A percentile compares a stretch with the other conserved stretches of the same genome.
phyloP scores from a whole-genome alignment of 2,888 invertebrate genomes.

The Nemotelus nigrinus region DNA sequence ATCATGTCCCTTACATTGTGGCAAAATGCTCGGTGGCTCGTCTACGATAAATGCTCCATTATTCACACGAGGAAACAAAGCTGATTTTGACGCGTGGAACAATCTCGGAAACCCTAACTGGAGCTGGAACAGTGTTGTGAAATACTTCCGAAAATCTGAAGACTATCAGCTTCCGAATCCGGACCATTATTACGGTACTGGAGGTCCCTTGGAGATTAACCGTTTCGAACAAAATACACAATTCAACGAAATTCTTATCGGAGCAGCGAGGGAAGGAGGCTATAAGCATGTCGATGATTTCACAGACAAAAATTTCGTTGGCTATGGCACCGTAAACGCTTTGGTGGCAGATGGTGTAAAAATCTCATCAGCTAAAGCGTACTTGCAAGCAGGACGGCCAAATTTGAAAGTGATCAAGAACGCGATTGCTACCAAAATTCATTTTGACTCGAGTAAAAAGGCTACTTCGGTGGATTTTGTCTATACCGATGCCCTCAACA shows the following conservation, averaged over 20 bases:
- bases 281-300: constrained; percentile 70
- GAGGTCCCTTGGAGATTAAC: constrained; percentile 67
- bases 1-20: constrained; percentile 76
- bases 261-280: constrained; percentile 74
- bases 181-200: constrained; percentile 64
- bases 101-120: constrained; percentile 75
- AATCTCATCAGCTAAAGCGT: constrained; percentile 82
- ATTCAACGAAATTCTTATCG: constrained; percentile 73
- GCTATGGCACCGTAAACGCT: constrained; percentile 76
- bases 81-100: constrained; percentile 83
- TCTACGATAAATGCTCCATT: constrained; percentile 86
- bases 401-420: constrained; percentile 58
- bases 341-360: constrained; percentile 70
- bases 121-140: constrained; percentile 75
- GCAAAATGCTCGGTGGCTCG: constrained; percentile 78
- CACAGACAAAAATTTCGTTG: constrained; percentile 77
- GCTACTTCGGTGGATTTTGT: constrained; percentile 45
- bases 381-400: constrained; percentile 62
- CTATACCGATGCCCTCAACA: constrained; percentile 39
- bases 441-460: constrained; percentile 42
- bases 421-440: constrained; percentile 49
- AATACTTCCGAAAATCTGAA: constrained; percentile 85
- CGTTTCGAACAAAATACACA: constrained; percentile 75
- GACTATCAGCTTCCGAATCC: constrained; percentile 69
- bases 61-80: constrained; percentile 79